Conservation (phyloP, 2,888 invertebrate genomes). For the Unio delphinus region DNA sequence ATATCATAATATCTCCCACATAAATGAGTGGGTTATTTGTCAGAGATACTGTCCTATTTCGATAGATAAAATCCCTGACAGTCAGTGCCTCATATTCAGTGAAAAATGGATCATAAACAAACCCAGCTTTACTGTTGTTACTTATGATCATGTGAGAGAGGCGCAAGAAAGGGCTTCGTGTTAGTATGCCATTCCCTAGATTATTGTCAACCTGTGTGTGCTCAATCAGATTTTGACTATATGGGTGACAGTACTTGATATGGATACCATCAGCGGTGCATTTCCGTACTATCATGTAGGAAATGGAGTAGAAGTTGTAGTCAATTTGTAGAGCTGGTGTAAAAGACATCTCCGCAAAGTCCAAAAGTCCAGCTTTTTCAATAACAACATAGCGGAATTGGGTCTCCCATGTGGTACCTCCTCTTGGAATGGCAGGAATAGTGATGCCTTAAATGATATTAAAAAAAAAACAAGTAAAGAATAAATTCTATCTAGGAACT, state of each 20-base stretch:
- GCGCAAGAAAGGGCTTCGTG: slow-evolving; percentile 81
- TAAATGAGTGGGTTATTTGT: slow-evolving; percentile 15
- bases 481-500: not conserved
- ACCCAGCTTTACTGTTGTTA: slow-evolving; percentile 88
- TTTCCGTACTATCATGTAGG: slow-evolving; percentile 78
- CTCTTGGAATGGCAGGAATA: slow-evolving; percentile 53
- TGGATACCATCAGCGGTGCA: slow-evolving; percentile 95
- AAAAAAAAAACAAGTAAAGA: not conserved
- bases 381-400: slow-evolving; percentile 56
- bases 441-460: slow-evolving; percentile 48
- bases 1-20: slow-evolving; percentile 46
- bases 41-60: slow-evolving; percentile 36
- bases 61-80: slow-evolving; percentile 61
- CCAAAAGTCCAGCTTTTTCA: slow-evolving; percentile 85
- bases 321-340: slow-evolving; percentile 75
- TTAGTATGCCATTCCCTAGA: slow-evolving; percentile 85
- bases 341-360: slow-evolving; percentile 85
- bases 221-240: slow-evolving; percentile 82
- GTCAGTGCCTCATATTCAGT: slow-evolving; percentile 73
- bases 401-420: slow-evolving; percentile 36
- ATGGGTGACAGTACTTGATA: slow-evolving; percentile 93
- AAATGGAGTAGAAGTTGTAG: slow-evolving; percentile 75
- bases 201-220: slow-evolving; percentile 75
- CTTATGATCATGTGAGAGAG: slow-evolving; percentile 81
- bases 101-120: slow-evolving; percentile 92